Base-by-base conservation (phyloP, 2,888 invertebrate species). In the Hydropsyche betteni region DNA sequence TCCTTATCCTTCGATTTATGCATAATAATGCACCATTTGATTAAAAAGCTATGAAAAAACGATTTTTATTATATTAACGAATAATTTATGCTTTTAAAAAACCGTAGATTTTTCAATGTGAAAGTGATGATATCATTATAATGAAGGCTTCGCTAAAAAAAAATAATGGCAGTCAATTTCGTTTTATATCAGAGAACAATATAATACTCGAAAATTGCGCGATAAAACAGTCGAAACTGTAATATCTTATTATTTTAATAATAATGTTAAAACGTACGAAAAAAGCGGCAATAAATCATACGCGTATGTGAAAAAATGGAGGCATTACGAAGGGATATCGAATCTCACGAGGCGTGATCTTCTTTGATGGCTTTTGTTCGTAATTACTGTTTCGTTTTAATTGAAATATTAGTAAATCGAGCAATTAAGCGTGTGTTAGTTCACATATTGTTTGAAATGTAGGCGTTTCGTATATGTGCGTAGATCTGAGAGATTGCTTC, bases 51-150 rank as follows among this genome's bases (percentile, higher is more conserved):
- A 24, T 24, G 24, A 24, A 1, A 24, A 24, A 24, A 24, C 24
- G 8, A 51, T 51, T 51, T 51, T 51, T 51, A 51, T 55, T 55
- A 55, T 55, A 4, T 55, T 55, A 55, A 14, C 8, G 55, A 14
- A 14, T 55, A 55, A 6, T 55, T 55, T 8, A 44, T 44, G 12
- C 5, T 1, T 14, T 55, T 8, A 55, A 55, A 55, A 55, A 55
- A 55, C 1, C 6, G 55, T 8, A 10, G 34, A 12, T 36, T 8
- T 36, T 44, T 44, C 44, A 8, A 44, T 36, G 64, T 64, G 64
- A 64, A 64, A 64, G 64, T 36, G 64, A 64, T 64, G 64, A 64
- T 64, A 64, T 64, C 64, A 64, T 36, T 36, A 34, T 64, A 64
- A 64, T 64, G 64, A 36, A 36, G 33, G 64, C 64, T 64, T 64